phyloP scores from a whole-genome alignment of 2,888 invertebrate genomes.

The Barypeithes pellucidus region DNA sequence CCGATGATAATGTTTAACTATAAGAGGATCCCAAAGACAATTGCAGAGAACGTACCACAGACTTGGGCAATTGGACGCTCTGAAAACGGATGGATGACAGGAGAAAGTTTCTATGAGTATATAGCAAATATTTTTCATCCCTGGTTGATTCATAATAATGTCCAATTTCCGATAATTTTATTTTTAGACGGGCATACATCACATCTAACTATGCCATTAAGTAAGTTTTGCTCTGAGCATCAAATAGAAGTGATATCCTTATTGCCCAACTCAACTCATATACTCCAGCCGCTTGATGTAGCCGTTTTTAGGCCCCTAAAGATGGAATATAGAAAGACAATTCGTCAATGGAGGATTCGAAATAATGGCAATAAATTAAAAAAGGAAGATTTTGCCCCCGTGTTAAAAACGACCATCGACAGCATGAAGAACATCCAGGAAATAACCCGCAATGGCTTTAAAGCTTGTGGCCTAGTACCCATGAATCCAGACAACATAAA shows the following conservation, averaged over 20 bases:
- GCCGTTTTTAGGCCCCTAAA: conserved; percentile 41
- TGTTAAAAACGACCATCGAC: conserved; percentile 2
- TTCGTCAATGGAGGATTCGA: conserved; percentile 2
- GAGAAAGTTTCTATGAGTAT: conserved; percentile 42
- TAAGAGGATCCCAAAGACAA: conserved; percentile 6
- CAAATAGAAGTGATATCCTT: conserved; percentile 43
- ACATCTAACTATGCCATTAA: conserved; percentile 44
- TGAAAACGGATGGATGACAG: neutral
- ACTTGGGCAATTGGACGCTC: neutral
- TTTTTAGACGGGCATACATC: conserved; percentile 45
- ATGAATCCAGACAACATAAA: conserved; percentile 32
- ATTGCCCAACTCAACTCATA: conserved; percentile 48
- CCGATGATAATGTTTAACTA: neutral
- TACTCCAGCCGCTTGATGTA: conserved; percentile 47
- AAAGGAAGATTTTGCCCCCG: neutral
- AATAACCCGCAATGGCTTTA: conserved; percentile 31
- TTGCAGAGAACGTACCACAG: conserved; percentile 11
- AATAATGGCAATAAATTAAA: conserved; percentile 9
- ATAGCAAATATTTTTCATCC: conserved; percentile 42
- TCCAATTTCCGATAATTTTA: conserved; percentile 22
- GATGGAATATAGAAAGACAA: conserved; percentile 35
- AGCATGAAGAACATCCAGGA: conserved; percentile 21
- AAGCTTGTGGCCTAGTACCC: conserved; percentile 36
- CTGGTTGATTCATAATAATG: conserved; percentile 6
- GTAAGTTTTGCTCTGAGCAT: conserved; percentile 38